phyloP scores from a whole-genome alignment of 2,888 invertebrate species.

The Caenorhabditis drosophilae region DNA sequence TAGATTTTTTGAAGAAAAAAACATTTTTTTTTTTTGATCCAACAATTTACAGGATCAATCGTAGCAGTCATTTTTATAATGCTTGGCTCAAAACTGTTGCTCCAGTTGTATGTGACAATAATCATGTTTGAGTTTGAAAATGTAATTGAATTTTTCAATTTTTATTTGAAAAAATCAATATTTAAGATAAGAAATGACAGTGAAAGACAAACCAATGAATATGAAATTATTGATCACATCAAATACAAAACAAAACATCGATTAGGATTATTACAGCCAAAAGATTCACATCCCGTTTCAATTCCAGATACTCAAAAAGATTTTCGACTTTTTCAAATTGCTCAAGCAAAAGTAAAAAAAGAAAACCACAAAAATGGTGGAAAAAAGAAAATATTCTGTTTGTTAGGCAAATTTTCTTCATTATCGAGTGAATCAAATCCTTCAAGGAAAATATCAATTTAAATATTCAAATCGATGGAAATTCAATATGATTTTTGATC shows the following conservation, averaged over 20 bases:
- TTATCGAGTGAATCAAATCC: constrained; percentile 19
- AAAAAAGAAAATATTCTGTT: no score
- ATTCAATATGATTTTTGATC: constrained; percentile 11
- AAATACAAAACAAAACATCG: constrained; percentile 39
- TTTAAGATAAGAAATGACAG: constrained; percentile 50
- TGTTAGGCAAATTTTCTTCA: constrained; percentile 28
- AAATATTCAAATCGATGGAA: not conserved
- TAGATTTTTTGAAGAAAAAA: not conserved
- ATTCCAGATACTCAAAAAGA: constrained; percentile 35
- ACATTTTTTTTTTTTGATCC: not conserved
- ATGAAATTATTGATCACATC: constrained; percentile 56
- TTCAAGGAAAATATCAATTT: constrained; percentile 23
- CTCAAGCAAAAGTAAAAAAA: constrained; percentile 21
- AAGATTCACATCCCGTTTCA: constrained; percentile 25
- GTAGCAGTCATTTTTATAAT: constrained; percentile 48
- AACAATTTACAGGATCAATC: constrained; percentile 34
- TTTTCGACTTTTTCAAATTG: constrained; percentile 22
- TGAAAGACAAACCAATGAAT: constrained; percentile 54
- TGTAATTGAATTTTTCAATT: no score
- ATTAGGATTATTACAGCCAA: constrained; percentile 27
- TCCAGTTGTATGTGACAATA: constrained; percentile 56
- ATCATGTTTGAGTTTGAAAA: constrained; percentile 58
- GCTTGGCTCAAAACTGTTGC: constrained; percentile 45
- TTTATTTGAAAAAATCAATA: no score
- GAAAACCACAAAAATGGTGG: no score